Evolutionary conservation across 2,797 vertebrate genomes (phyloP).

Genomic region (Lates japonicus): DNA sequence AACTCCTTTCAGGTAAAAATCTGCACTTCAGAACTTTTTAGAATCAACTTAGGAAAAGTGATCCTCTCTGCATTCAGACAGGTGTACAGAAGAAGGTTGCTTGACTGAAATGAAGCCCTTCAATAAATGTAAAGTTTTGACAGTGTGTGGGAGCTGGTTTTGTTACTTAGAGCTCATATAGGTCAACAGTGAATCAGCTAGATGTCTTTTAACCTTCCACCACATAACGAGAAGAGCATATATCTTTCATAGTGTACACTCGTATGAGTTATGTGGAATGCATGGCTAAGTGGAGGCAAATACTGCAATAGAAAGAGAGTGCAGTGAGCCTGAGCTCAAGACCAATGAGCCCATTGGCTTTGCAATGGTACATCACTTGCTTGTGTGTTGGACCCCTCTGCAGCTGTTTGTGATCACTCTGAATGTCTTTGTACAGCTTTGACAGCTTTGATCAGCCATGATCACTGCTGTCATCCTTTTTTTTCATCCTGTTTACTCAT

Average conservation of each 20-base stretch:
- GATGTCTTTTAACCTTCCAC: constrained; percentile 16
- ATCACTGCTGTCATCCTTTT: background rate
- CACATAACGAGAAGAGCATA: background rate
- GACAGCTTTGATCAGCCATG: background rate
- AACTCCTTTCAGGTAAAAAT: constrained; percentile 6
- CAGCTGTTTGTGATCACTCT: background rate
- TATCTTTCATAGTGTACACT: background rate
- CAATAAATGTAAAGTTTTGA: constrained; percentile 20
- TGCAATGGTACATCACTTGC: background rate
- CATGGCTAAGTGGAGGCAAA: background rate
- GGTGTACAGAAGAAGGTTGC: constrained; percentile 14
- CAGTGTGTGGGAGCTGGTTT: constrained; percentile 3
- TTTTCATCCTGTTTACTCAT: background rate
- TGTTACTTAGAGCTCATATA: constrained; percentile 41
- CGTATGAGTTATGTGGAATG: background rate
- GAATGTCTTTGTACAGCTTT: background rate
- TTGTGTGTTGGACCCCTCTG: background rate
- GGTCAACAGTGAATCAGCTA: constrained; percentile 54
- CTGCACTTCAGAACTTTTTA: constrained; percentile 10
- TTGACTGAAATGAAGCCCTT: constrained; percentile 19
- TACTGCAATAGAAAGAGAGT: background rate
- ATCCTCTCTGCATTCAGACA: constrained; percentile 21
- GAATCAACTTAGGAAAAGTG: constrained; percentile 8
- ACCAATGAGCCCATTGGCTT: background rate
- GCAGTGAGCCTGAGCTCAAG: background rate